phyloP scores from a whole-genome alignment of 2,888 invertebrate genomes.

The Acleris cristana region DNA sequence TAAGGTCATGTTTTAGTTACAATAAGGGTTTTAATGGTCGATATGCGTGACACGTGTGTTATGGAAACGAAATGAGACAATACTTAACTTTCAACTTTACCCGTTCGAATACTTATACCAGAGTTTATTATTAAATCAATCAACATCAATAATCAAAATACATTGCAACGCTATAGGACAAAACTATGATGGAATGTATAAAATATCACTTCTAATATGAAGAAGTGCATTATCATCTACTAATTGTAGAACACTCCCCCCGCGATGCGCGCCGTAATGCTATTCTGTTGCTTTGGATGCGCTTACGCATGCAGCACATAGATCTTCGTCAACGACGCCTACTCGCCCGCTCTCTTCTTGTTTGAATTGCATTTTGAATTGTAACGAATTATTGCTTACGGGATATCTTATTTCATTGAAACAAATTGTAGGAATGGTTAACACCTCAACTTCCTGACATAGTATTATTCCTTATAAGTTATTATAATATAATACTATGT shows the following conservation, averaged over 20 bases:
- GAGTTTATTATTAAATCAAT: too few relatives aligned
- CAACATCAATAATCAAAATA: too few relatives aligned
- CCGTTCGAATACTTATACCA: too few relatives aligned
- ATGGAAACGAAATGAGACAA: not conserved
- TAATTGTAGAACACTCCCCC: not conserved
- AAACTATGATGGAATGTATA: too few relatives aligned
- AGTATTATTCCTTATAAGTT: too few relatives aligned
- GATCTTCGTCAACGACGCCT: constrained; percentile 35
- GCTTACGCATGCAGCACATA: constrained; percentile 22
- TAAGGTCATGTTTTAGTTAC: not conserved
- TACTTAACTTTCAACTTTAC: not conserved
- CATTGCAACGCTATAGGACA: too few relatives aligned
- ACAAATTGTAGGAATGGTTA: constrained; percentile 16
- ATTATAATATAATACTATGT: too few relatives aligned
- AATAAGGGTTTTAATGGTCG: not conserved
- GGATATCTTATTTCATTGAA: constrained; percentile 33
- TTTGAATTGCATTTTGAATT: constrained; percentile 36
- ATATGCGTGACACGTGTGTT: not conserved
- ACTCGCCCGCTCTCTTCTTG: constrained; percentile 30
- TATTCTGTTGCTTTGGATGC: constrained; percentile 17
- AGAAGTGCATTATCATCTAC: not conserved
- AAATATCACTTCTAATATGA: not conserved
- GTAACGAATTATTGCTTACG: constrained; percentile 29
- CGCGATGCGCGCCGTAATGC: not conserved
- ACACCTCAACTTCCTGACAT: not conserved